phyloP scores from a whole-genome alignment of 1,140 invertebrate species.

The Diprion similis region DNA sequence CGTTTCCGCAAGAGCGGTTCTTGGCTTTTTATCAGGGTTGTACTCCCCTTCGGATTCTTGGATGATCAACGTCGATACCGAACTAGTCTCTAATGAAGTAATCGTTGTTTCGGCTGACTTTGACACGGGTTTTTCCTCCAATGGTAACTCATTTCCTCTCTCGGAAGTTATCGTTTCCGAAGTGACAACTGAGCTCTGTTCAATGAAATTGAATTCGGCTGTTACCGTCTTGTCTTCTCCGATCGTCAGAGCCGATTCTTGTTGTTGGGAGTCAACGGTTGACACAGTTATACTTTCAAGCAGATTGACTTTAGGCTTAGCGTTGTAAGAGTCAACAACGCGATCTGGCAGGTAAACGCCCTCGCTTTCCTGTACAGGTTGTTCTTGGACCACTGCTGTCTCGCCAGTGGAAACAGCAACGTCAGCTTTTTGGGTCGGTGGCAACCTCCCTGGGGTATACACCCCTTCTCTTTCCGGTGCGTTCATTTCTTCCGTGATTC shows the following conservation, averaged over 20 bases:
- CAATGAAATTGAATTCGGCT: slow-evolving; percentile 65
- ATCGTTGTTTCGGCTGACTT: slow-evolving; percentile 63
- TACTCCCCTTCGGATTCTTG: slow-evolving; percentile 69
- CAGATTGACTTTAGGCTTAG: slow-evolving; percentile 64
- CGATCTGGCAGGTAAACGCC: slow-evolving; percentile 59
- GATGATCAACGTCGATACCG: slow-evolving; percentile 58
- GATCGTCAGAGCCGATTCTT: slow-evolving; percentile 62
- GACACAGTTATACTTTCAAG: slow-evolving; percentile 68
- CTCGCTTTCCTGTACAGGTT: slow-evolving; percentile 69
- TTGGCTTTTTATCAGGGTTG: slow-evolving; percentile 51
- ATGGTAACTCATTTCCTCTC: slow-evolving; percentile 63
- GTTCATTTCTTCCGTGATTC: slow-evolving; percentile 69
- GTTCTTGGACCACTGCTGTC: slow-evolving; percentile 67
- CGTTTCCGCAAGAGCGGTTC: slow-evolving; percentile 59
- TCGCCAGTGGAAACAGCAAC: slow-evolving; percentile 67
- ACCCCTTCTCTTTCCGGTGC: slow-evolving; percentile 72
- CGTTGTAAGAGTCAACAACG: slow-evolving; percentile 59
- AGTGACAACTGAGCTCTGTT: slow-evolving; percentile 66
- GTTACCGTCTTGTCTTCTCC: slow-evolving; percentile 58
- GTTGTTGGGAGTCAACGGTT: slow-evolving; percentile 66
- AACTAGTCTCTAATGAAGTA: slow-evolving; percentile 64
- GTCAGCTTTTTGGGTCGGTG: slow-evolving; percentile 66
- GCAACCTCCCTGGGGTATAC: slow-evolving; percentile 62
- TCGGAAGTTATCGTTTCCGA: slow-evolving; percentile 66
- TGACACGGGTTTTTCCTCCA: slow-evolving; percentile 50